Evolutionary conservation across 2,113 vertebrate species (phyloP), one percentile per base, ranked within the genome.

Genomic region (Verasper variegatus): DNA sequence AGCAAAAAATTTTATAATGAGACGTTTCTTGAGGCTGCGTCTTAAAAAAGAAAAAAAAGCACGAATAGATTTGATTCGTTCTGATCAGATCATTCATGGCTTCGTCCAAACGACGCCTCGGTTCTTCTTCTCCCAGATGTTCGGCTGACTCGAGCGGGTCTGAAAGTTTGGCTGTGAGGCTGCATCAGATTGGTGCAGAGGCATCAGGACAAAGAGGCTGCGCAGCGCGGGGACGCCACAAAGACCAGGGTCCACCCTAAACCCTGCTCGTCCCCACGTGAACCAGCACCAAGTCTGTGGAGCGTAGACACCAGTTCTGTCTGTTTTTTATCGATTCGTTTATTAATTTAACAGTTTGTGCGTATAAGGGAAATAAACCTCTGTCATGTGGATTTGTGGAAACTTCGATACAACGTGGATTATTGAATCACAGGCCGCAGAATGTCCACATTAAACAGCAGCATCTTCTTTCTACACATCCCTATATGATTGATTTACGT

Each of bases 131-230:
- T 40, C 26, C 2, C 4, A 5, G 18, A 45, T 26, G 12, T 89
- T 72, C 52, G 31, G 74, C 82, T 83, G 82, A 87, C 67, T 70
- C 71, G 31, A 68, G 65, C 74, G 37, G 45, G 55, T 71, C 69
- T 74, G 21, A 66, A 83, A 83, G 80, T 85, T 87, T 73, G 0
- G 26, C 23, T n/a, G 51, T 21, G 3, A 20, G 24, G 62, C 23
- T 7, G 5, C 40, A 40, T 59, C 62, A 71, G 45, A 54, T 23
- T 68, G 68, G 61, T 73, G 79, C 82, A 87, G 63, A 69, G 59
- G 55, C 18, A 23, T 24, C 71, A 49, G 60, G 21, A 52, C 56
- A 63, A 7, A n/a, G 14, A 31, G 31, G 71, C 49, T 74, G 61
- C 75, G 59, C 74, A 42, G 40, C 57, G 49, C 60, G 5, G 31